Evolutionary conservation across 1,140 invertebrate species (phyloP).

Genomic region (Drosophila arizonae): DNA sequence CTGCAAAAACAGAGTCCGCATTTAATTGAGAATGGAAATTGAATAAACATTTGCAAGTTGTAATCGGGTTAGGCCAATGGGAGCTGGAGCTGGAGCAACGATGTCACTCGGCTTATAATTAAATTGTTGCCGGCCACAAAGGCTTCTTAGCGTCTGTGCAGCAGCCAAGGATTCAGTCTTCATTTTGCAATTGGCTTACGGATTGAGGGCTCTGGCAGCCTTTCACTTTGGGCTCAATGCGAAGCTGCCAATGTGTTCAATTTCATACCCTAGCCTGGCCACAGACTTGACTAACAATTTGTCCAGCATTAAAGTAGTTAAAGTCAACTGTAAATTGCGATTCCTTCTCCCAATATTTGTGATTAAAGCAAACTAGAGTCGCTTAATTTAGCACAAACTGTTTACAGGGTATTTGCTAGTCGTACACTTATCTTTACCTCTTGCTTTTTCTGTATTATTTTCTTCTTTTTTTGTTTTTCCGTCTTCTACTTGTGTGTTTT

Average conservation of each 20-base stretch:
- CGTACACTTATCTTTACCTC: not conserved
- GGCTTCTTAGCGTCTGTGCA: constrained; percentile 34
- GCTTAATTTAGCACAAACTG: too few relatives aligned
- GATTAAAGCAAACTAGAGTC: too few relatives aligned
- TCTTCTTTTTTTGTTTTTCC: constrained; percentile 6
- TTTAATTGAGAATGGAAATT: constrained; percentile 78
- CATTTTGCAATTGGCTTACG: not conserved
- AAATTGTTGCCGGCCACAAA: constrained; percentile 53
- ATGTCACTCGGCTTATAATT: constrained; percentile 44
- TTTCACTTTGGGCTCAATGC: constrained; percentile 1
- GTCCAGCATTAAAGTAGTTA: too few relatives aligned
- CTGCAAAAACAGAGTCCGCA: constrained; percentile 17
- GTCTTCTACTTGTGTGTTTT: not conserved
- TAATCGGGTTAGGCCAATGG: constrained; percentile 57
- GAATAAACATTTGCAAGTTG: constrained; percentile 70
- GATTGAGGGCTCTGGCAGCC: not conserved
- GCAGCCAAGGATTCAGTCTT: not conserved
- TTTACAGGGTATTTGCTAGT: not conserved
- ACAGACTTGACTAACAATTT: too few relatives aligned
- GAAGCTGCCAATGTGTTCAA: not conserved
- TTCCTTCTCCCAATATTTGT: too few relatives aligned
- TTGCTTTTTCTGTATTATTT: not conserved
- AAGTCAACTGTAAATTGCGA: too few relatives aligned
- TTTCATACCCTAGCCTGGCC: not conserved
- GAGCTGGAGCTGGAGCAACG: not conserved